phyloP scores from a whole-genome alignment of 2,797 vertebrate species.

The Sebastes glaucus region DNA sequence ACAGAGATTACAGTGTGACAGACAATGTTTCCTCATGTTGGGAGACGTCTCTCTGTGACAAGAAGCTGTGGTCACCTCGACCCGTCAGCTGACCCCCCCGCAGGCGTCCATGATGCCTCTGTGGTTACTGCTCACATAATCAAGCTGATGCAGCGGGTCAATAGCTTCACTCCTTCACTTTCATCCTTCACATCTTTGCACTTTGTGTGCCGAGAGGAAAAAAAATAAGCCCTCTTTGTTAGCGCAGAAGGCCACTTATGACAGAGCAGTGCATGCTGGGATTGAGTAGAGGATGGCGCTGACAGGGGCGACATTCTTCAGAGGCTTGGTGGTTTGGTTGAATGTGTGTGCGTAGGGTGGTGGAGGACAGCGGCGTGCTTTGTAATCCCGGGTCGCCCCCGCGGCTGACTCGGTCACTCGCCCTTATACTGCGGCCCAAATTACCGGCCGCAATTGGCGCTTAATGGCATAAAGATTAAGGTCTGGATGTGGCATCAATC shows the following conservation, averaged over 20 bases:
- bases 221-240: slow-evolving; percentile 40
- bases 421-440: slow-evolving; percentile 50
- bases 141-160: slow-evolving; percentile 10
- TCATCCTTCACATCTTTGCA: slow-evolving; percentile 9
- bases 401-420: slow-evolving; percentile 41
- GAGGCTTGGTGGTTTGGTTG: neutral
- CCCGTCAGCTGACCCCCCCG: slow-evolving; percentile 1
- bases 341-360: slow-evolving; percentile 27
- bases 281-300: neutral
- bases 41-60: neutral
- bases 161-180: neutral
- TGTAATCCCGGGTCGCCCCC: slow-evolving; percentile 49
- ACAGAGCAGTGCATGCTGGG: slow-evolving; percentile 43
- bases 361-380: slow-evolving; percentile 64
- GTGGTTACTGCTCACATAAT: slow-evolving; percentile 7
- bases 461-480: slow-evolving; percentile 71
- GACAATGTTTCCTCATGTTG: neutral
- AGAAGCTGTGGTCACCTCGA: neutral
- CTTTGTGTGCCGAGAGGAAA: slow-evolving; percentile 1
- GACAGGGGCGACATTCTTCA: slow-evolving; percentile 45
- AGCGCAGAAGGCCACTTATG: slow-evolving; percentile 36
- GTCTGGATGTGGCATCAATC: slow-evolving; percentile 63
- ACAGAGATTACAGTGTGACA: neutral
- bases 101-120: neutral
- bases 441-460: slow-evolving; percentile 49